Conservation (phyloP, 2,888 invertebrate species). For the Tetragnatha montana region DNA sequence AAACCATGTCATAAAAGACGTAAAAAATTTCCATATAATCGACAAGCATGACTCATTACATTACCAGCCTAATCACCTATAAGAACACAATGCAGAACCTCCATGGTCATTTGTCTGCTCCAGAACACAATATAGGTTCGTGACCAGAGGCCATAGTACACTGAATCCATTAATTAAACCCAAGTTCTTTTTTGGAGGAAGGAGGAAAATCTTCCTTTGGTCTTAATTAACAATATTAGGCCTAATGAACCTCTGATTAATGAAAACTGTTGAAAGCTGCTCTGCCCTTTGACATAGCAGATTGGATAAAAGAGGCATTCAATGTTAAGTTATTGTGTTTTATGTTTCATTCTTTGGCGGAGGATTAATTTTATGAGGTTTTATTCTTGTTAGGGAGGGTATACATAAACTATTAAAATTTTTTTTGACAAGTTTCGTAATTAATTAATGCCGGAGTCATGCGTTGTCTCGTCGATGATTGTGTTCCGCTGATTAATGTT, state of each 20-base stretch:
- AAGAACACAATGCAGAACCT: not conserved
- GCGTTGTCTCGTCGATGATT: not conserved
- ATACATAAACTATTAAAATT: not conserved
- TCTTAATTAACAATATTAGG: slow-evolving; percentile 54
- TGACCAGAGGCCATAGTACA: not conserved
- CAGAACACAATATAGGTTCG: slow-evolving; percentile 25
- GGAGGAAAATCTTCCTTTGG: slow-evolving; percentile 17
- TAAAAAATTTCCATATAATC: not conserved
- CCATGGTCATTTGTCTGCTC: not conserved
- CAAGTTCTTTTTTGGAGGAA: slow-evolving; percentile 6
- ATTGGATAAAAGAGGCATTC: not conserved
- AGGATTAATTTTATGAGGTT: not conserved
- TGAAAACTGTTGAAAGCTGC: slow-evolving; percentile 43
- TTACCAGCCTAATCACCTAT: not conserved
- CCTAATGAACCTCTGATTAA: slow-evolving; percentile 58
- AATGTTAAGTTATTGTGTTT: not conserved
- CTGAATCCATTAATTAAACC: slow-evolving; percentile 16
- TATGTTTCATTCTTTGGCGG: not conserved
- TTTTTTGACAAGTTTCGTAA: not conserved
- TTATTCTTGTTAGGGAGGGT: not conserved
- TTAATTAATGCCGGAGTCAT: not conserved
- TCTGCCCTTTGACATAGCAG: slow-evolving; percentile 22
- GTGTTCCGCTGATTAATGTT: not conserved
- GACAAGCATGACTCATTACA: not conserved
- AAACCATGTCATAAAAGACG: too few relatives aligned